phyloP scores from a whole-genome alignment of 2,888 invertebrate species.

The Ethmia dodecea region DNA sequence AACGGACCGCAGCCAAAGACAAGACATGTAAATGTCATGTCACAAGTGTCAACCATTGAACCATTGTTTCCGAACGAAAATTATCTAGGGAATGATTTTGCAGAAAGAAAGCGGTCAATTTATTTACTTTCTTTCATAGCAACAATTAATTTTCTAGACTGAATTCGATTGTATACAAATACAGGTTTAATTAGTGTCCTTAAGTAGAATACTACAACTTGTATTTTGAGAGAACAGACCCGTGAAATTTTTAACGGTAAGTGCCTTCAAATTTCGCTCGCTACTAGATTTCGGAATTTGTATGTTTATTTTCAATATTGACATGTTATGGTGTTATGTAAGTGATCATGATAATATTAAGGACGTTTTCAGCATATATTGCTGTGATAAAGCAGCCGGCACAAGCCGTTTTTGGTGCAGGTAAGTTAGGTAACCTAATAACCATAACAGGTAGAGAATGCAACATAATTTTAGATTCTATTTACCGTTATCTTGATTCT shows the following conservation, averaged over 20 bases:
- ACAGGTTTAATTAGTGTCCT: too few relatives aligned
- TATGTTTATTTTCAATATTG: slow-evolving; percentile 44
- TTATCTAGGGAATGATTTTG: slow-evolving; percentile 43
- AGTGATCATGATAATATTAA: slow-evolving; percentile 47
- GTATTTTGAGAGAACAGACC: too few relatives aligned
- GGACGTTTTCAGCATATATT: slow-evolving; percentile 35
- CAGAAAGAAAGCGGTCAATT: slow-evolving; percentile 29
- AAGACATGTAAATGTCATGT: too few relatives aligned
- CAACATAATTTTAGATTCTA: too few relatives aligned
- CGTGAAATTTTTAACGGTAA: too few relatives aligned
- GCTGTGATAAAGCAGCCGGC: slow-evolving; percentile 32
- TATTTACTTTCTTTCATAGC: slow-evolving; percentile 9
- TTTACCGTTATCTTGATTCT: too few relatives aligned
- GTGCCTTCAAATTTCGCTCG: slow-evolving; percentile 34
- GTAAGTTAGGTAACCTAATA: too few relatives aligned
- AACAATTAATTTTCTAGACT: not conserved
- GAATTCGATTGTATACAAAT: not conserved
- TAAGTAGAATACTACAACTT: too few relatives aligned
- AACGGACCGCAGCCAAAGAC: too few relatives aligned
- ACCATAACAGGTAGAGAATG: too few relatives aligned
- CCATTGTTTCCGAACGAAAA: slow-evolving; percentile 6
- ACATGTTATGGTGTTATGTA: slow-evolving; percentile 48
- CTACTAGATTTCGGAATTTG: slow-evolving; percentile 12
- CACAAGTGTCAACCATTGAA: not conserved
- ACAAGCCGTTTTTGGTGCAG: too few relatives aligned